phyloP scores from a whole-genome alignment of 92 coral and sea anemone species.

The Epizoanthus rinbou region DNA sequence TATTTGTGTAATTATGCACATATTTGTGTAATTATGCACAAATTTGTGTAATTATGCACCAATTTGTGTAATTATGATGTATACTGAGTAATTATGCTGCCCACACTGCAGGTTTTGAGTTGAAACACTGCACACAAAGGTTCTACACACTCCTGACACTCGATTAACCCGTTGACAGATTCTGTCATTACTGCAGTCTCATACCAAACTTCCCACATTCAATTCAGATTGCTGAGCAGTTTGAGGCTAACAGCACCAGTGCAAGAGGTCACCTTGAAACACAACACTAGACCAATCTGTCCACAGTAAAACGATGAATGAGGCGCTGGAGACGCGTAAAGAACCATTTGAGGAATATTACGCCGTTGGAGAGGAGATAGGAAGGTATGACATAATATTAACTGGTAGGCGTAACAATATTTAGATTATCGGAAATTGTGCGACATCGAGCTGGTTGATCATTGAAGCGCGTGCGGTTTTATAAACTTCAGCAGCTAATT shows the following conservation, averaged over 20 bases:
- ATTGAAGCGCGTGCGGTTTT: constrained; percentile 15
- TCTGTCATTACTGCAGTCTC: constrained; percentile 16
- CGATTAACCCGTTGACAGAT: neutral
- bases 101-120: neutral
- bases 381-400: constrained; percentile 62
- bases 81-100: neutral
- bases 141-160: neutral
- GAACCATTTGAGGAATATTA: constrained; percentile 72
- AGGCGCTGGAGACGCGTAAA: constrained; percentile 48
- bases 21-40: too few species aligned
- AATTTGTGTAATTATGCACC: too few species aligned
- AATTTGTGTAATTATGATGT: too few species aligned
- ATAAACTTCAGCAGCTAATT: constrained; percentile 6
- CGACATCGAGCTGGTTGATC: neutral
- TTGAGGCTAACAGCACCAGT: neutral
- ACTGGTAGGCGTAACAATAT: neutral
- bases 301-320: constrained; percentile 54
- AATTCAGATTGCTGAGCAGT: neutral
- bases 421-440: too few species aligned
- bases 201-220: constrained; percentile 1
- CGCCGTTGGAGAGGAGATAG: constrained; percentile 84
- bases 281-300: neutral
- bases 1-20: too few species aligned
- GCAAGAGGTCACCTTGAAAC: constrained; percentile 31
- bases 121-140: neutral